Base-by-base conservation (phyloP, 2,797 vertebrate genomes). In the Schizopygopsis malacanthus region DNA sequence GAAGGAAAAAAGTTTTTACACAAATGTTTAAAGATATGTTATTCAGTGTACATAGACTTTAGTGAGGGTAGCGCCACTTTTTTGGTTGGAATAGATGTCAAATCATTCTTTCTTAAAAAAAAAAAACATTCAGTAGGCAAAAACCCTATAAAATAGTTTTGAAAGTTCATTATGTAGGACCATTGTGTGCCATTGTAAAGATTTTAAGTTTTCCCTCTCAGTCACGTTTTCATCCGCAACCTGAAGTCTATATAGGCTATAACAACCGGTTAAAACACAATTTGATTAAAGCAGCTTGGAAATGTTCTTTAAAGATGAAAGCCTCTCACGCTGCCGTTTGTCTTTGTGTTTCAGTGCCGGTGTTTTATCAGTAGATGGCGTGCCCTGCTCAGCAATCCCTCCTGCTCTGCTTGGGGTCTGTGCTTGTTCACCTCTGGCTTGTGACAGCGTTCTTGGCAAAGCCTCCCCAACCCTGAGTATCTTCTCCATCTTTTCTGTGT, bases 311-410 rank as follows among this genome's bases (percentile, higher is more conserved):
- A 39, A 78, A 78, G 13, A 76, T 43, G 13, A 20, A 25, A 63
- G 2, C 4, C 41, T 71, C 16, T 77, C 6, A 16, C 7, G 28
- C 63, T 3, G 1, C 13, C 50, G 13, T 25, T 56, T 47, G 69
- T 45, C 28, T 82, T 28, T 37, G 33, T 73, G 7, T 22, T 41
- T 92, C 91, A 95, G 92, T 96, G 87, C 89, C 56, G 0, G 0
- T 1, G 47, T 81, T 82, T 25, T 4, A 84, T 92, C 95, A 95
- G 93, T 95, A 96, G 96, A 96, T 96, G 96, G 95, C 92, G 91
- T 82, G 89, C 92, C 91, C 88, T 67, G 92, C 94, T 94, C 91
- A 95, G 91, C 67, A 92, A 94, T 95, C 67, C 85, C 63, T n/a
- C 1, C 52, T 86, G 89, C 33, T 88, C 88, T 73, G 67, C 87